Evolutionary conservation across 2,113 vertebrate genomes (phyloP).

Genomic region (Clarias magur): DNA sequence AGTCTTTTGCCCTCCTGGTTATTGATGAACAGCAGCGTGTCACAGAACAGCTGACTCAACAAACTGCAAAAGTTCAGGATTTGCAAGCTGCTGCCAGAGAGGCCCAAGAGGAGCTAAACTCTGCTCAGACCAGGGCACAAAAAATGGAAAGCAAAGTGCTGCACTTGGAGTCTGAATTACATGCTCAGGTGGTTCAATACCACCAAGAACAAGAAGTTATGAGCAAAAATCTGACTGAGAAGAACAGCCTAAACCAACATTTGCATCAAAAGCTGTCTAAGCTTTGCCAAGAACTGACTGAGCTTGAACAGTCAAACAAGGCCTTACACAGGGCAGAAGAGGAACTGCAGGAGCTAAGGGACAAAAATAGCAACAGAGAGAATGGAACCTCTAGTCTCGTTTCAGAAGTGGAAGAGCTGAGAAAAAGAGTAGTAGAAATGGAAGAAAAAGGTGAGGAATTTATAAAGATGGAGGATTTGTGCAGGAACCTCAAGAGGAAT

Average conservation of each 20-base stretch:
- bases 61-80: conserved; percentile 83
- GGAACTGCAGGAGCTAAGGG: conserved; percentile 89
- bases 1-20: conserved; percentile 93
- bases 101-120: conserved; percentile 80
- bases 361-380: conserved; percentile 88
- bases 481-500: conserved; percentile 89
- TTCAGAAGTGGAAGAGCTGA: conserved; percentile 88
- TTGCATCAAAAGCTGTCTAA: conserved; percentile 86
- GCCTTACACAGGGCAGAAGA: conserved; percentile 89
- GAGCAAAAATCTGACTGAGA: conserved; percentile 90
- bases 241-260: conserved; percentile 90
- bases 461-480: conserved; percentile 92
- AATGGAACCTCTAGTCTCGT: conserved; percentile 84
- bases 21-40: conserved; percentile 94
- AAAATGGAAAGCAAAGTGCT: conserved; percentile 84
- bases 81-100: conserved; percentile 76
- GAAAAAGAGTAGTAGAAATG: conserved; percentile 92
- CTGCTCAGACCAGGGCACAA: conserved; percentile 77
- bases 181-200: conserved; percentile 72
- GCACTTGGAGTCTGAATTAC: conserved; percentile 82
- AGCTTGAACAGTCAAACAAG: conserved; percentile 93
- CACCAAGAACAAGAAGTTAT: conserved; percentile 85
- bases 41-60: conserved; percentile 81
- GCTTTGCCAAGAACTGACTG: conserved; percentile 88
- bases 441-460: conserved; percentile 97